phyloP scores from a whole-genome alignment of 2,113 vertebrate species.

The Alosa alosa region DNA sequence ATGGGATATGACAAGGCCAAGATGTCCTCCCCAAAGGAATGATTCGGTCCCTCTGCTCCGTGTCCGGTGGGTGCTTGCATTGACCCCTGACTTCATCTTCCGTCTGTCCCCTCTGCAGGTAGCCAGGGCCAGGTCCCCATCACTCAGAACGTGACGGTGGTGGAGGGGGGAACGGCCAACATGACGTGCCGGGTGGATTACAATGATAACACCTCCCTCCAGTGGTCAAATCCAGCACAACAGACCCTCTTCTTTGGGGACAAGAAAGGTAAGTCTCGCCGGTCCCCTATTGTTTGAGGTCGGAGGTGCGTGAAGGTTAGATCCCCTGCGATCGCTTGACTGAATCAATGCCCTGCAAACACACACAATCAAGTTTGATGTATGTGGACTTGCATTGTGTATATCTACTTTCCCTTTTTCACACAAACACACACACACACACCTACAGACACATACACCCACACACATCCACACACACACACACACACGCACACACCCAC shows the following conservation, averaged over 20 bases:
- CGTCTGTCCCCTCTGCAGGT: constrained; percentile 63
- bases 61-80: not conserved
- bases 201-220: constrained; percentile 99
- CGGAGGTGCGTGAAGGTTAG: constrained; percentile 80
- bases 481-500: not conserved
- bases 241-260: constrained; percentile 98
- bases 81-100: not conserved
- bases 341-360: not conserved
- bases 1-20: constrained; percentile 19
- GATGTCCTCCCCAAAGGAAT: constrained; percentile 6
- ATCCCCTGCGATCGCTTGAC: not conserved
- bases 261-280: constrained; percentile 88
- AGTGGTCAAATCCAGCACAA: constrained; percentile 99
- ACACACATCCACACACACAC: constrained; percentile 6
- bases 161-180: constrained; percentile 91
- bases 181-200: constrained; percentile 98
- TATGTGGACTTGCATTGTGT: not conserved
- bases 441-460: not conserved
- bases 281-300: constrained; percentile 66
- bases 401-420: not conserved
- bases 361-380: not conserved
- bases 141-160: constrained; percentile 93
- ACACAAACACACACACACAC: not conserved
- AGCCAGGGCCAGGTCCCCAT: constrained; percentile 92
- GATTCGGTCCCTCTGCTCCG: not conserved